These are phyloP conservation scores for Delphinus delphis DNA, from an alignment of 2,113 vertebrate genomes.

Conservation along the genomic window DNA sequence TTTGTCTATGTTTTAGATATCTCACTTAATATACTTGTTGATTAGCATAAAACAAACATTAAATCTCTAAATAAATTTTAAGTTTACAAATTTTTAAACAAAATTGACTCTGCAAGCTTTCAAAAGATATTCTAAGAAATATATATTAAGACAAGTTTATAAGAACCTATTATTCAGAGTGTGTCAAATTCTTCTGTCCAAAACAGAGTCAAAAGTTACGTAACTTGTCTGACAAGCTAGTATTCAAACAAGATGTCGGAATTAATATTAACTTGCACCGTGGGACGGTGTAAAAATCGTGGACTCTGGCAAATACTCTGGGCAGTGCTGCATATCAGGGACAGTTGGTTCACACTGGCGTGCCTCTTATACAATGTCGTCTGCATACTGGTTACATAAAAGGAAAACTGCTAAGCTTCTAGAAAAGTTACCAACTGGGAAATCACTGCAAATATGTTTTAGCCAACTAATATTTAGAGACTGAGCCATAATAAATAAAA, in stretches of 20 bases:
- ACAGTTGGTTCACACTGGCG: too few species aligned
- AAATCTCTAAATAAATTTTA: background rate
- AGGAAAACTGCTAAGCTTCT: background rate
- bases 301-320: background rate
- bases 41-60: conserved; percentile 13
- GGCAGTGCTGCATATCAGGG: background rate
- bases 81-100: background rate
- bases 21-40: background rate
- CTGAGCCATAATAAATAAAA: background rate
- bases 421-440: conserved; percentile 29
- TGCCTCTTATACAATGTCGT: background rate
- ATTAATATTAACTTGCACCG: background rate
- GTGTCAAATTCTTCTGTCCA: background rate
- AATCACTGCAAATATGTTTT: conserved; percentile 31
- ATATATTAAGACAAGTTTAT: background rate
- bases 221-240: background rate
- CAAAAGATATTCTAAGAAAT: background rate
- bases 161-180: background rate
- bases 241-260: background rate
- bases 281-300: background rate
- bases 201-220: background rate
- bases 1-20: background rate
- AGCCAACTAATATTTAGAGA: conserved; percentile 47
- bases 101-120: conserved; percentile 5
- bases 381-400: background rate